Evolutionary conservation across 2,113 vertebrate genomes (phyloP).

Genomic region (Phasianus colchicus): DNA sequence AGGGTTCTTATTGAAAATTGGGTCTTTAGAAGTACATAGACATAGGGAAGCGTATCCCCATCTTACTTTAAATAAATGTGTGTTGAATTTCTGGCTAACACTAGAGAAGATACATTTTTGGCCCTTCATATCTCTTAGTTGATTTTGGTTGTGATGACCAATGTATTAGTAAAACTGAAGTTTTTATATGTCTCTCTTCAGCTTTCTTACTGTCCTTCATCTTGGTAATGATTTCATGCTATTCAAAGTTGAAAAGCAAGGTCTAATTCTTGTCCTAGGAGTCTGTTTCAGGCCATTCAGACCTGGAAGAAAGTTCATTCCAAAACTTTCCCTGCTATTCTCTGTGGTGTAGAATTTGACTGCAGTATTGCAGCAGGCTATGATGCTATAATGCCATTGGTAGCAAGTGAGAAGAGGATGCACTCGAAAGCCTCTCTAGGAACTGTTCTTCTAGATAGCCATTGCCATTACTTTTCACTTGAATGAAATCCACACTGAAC

Average conservation of each 20-base stretch:
- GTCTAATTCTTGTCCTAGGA: background rate
- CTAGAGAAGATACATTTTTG: background rate
- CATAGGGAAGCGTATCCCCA: background rate
- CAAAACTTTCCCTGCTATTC: background rate
- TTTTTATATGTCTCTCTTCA: background rate
- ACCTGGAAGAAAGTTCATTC: background rate
- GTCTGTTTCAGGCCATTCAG: background rate
- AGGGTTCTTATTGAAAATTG: background rate
- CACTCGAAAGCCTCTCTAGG: background rate
- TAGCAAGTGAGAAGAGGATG: background rate
- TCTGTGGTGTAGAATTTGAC: background rate
- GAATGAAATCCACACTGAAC: background rate
- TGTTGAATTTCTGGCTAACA: background rate
- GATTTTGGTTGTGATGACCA: background rate
- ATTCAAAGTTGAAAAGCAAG: background rate
- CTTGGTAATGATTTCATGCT: background rate
- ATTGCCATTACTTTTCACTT: background rate
- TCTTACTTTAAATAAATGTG: background rate
- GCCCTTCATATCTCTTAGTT: background rate
- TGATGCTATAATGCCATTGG: background rate
- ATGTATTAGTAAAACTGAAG: fast-evolving
- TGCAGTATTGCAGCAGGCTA: background rate
- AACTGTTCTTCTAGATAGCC: background rate
- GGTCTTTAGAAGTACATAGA: background rate
- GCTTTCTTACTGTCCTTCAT: background rate